Base-by-base conservation (phyloP, 2,888 invertebrate genomes). In the Conops quadrifasciatus region DNA sequence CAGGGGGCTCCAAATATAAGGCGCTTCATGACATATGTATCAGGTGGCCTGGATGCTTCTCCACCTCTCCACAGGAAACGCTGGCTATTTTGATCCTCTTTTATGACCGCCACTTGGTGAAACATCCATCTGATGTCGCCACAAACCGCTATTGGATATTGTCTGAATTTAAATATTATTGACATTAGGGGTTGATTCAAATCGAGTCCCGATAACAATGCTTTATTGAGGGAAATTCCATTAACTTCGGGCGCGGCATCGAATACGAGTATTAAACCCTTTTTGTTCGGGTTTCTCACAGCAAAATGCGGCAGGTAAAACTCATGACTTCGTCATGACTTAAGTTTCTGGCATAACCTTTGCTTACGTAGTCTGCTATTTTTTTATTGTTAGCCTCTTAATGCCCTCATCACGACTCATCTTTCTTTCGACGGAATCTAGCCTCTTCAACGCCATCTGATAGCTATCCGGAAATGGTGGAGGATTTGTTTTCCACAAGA, bases 161-260 rank as follows among this genome's bases (percentile, higher is more conserved):
- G 24, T 24, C 58, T 58, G 24, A 28, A 59, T 24, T 28, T 15
- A 2, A 59, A 59, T 2, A 24, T 30, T 30, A 59, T 28, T 28
- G 59, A 59, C 30, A n/a, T 13, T 16, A 59, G 16, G 1, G 30
- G 15, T 24, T 26, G 59, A 26, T 30, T 30, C 3, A 30, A 16
- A 28, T 59, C 26, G 13, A 24, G 28, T 26, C 59, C 59, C 13
- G 59, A 15, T 26, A 59, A n/a, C 9, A 59, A 59, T 2, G 30
- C 16, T 15, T 15, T 30, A 59, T 59, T 59, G 1, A 59, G n/a
- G 1, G 59, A 59, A 28, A 28, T n/a, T 15, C 59, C 59, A 28
- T 59, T 59, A 1, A 59, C 59, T 28, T 59, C 30, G 26, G 59
- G 9, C n/a, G 28, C 59, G 59, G 59, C 59, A 59, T 59, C 59